These are phyloP conservation scores for Cheilosia urbana DNA, from an alignment of 2,888 invertebrate genomes.

Conservation along the genomic window DNA sequence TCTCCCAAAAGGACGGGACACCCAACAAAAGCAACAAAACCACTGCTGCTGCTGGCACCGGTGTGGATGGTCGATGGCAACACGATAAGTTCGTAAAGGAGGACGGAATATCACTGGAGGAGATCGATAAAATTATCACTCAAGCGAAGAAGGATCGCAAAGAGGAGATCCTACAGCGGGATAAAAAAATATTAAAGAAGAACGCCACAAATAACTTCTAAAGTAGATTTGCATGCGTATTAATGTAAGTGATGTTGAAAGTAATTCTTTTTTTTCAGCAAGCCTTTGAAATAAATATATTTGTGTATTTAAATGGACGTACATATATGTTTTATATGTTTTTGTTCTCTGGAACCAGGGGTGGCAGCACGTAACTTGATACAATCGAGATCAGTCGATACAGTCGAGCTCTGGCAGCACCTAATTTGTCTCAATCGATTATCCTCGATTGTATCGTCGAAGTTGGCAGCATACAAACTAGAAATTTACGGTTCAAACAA, in stretches of 20 bases:
- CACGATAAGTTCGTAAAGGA: conserved; percentile 85
- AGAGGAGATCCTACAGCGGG: conserved; percentile 85
- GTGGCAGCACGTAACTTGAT: no score
- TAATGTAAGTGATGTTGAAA: conserved; percentile 3
- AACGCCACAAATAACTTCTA: conserved; percentile 52
- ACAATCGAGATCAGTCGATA: no score
- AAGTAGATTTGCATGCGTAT: background rate
- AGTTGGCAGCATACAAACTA: no score
- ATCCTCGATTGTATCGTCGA: no score
- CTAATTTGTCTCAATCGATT: no score
- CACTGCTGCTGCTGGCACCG: background rate
- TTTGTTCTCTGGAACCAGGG: background rate
- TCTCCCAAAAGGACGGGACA: conserved; percentile 10
- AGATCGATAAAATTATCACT: conserved; percentile 86
- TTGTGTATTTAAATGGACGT: background rate
- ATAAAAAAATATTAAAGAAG: conserved; percentile 84
- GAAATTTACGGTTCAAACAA: no score
- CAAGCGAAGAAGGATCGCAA: conserved; percentile 86
- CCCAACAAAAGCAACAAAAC: background rate
- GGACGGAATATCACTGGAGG: conserved; percentile 84
- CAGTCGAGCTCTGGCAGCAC: no score
- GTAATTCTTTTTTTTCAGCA: background rate
- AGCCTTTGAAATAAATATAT: conserved; percentile 22
- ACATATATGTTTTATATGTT: background rate
- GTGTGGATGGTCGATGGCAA: conserved; percentile 84